A percentile compares a stretch with the other conserved stretches of the same genome.
Conservation (phyloP, 2,113 vertebrate genomes). For the Jacana jacana region DNA sequence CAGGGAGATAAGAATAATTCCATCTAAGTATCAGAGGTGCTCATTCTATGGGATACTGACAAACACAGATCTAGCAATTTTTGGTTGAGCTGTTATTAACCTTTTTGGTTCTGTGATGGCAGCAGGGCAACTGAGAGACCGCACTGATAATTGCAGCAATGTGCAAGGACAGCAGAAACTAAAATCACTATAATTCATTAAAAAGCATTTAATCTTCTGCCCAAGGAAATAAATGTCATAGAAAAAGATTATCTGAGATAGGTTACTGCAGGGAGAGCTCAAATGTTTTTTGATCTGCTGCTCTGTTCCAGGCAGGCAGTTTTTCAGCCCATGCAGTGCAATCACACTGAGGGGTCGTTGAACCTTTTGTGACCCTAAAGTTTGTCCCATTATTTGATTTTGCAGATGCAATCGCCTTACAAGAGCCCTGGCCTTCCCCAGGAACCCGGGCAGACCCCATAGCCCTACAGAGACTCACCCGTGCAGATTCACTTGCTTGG, state of each 20-base stretch:
- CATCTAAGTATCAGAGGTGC: not conserved
- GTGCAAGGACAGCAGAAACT: conserved; percentile 1
- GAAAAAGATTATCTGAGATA: conserved; percentile 16
- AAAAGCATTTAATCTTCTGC: conserved; percentile 1
- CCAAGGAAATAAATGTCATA: not conserved
- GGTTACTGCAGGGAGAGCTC: not conserved
- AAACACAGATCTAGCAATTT: not conserved
- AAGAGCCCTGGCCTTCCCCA: not conserved
- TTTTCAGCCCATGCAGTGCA: not conserved
- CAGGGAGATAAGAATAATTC: not conserved
- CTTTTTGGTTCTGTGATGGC: not conserved
- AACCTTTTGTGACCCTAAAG: not conserved
- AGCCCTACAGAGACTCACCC: not conserved
- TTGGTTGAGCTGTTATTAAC: not conserved
- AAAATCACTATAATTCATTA: conserved; percentile 1
- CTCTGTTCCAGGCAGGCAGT: not conserved
- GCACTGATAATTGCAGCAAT: not conserved
- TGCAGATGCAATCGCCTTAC: not conserved
- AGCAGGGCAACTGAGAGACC: not conserved
- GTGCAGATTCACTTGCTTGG: not conserved
- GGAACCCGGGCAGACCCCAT: not conserved
- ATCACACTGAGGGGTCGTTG: not conserved
- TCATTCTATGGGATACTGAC: not conserved
- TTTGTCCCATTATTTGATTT: not conserved
- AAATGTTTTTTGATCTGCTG: not conserved